Percentiles rank a stretch among this genome's conserved stretches.
Conservation (phyloP, 2,797 vertebrate species). For the Prunella strophiata region DNA sequence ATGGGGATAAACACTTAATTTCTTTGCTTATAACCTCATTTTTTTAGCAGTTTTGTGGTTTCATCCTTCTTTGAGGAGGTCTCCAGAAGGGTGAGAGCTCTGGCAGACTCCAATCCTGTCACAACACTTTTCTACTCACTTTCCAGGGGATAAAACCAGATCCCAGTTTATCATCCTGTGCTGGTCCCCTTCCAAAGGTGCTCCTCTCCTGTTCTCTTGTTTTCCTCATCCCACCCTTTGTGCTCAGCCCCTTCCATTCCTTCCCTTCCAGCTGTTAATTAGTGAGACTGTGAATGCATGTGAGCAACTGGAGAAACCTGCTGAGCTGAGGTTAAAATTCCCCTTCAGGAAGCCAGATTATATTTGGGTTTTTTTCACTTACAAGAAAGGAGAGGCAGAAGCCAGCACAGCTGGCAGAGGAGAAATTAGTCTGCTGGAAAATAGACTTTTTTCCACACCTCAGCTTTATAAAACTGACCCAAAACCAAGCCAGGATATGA, state of each 20-base stretch:
- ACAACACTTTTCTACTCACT: not conserved
- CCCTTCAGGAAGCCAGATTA: not conserved
- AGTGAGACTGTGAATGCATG: not conserved
- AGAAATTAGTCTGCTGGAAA: conserved; percentile 37
- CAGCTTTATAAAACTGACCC: not conserved
- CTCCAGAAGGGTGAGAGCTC: not conserved
- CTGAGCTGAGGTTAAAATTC: conserved; percentile 11
- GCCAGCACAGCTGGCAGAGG: conserved; percentile 9
- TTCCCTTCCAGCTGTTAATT: not conserved
- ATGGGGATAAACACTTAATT: not conserved
- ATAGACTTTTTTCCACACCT: not conserved
- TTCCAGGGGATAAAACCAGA: not conserved
- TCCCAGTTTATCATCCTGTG: not conserved
- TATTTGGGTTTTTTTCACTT: not conserved
- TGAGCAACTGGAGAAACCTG: not conserved
- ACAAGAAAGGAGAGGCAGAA: conserved; percentile 38
- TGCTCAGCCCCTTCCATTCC: not conserved
- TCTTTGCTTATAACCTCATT: not conserved
- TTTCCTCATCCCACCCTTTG: not conserved
- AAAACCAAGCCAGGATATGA: not conserved
- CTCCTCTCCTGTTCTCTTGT: not conserved
- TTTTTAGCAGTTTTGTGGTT: not conserved
- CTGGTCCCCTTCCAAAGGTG: not conserved
- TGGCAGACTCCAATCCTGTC: not conserved
- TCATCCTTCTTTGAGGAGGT: not conserved